These are phyloP conservation scores for Aplocera efformata DNA, from an alignment of 2,888 invertebrate species.

Conservation along the genomic window DNA sequence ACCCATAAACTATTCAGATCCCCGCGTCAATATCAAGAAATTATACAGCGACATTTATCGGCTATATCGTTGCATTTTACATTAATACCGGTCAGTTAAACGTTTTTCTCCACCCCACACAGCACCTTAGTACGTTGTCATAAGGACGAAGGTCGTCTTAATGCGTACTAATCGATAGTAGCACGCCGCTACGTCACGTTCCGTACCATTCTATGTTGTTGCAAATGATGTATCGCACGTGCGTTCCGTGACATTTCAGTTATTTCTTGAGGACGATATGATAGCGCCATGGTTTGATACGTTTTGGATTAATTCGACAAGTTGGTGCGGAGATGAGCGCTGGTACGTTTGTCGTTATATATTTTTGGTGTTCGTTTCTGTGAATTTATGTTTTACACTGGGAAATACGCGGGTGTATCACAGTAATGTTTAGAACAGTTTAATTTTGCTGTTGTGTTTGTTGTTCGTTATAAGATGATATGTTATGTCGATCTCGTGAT, in stretches of 20 bases:
- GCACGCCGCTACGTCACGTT: slow-evolving; percentile 16
- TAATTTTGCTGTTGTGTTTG: too few species aligned
- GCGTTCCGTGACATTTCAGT: slow-evolving; percentile 16
- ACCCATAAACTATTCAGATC: too few species aligned
- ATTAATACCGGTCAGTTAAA: slow-evolving; percentile 10
- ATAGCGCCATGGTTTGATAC: slow-evolving; percentile 5
- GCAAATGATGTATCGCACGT: slow-evolving; percentile 18
- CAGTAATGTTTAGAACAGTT: too few species aligned
- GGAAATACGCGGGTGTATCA: too few species aligned
- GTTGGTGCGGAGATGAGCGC: slow-evolving; percentile 10
- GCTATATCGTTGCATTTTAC: slow-evolving; percentile 17
- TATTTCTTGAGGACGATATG: slow-evolving; percentile 1
- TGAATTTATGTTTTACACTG: too few species aligned
- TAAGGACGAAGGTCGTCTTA: slow-evolving; percentile 19
- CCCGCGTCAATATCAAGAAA: slow-evolving; percentile 12
- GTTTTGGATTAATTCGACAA: slow-evolving; percentile 2
- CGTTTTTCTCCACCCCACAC: slow-evolving; percentile 1
- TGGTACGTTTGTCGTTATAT: slow-evolving; percentile 20
- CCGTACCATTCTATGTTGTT: slow-evolving; percentile 18
- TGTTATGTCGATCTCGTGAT: too few species aligned
- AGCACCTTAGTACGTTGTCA: slow-evolving; percentile 6
- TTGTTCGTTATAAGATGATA: too few species aligned
- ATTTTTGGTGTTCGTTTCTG: too few species aligned
- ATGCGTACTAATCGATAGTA: slow-evolving; percentile 16
- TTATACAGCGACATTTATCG: slow-evolving; percentile 6